Conservation (phyloP, 2,888 invertebrate species). For the Eudemis profundana region DNA sequence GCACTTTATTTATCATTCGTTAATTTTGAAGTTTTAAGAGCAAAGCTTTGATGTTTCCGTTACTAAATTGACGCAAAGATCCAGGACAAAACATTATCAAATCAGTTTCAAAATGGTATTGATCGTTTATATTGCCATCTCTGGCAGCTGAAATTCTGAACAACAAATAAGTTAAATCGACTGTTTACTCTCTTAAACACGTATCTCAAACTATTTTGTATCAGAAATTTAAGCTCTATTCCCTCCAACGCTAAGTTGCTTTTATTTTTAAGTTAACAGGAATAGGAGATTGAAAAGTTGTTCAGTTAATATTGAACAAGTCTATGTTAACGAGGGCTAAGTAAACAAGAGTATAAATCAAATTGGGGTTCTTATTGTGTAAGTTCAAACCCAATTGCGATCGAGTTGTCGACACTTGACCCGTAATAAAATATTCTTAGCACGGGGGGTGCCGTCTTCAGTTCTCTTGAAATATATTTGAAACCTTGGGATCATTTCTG, state of each 20-base stretch:
- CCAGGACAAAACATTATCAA: constrained; percentile 23
- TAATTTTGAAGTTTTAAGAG: background rate
- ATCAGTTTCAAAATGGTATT: constrained; percentile 31
- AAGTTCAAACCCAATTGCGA: constrained; percentile 36
- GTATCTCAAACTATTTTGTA: background rate
- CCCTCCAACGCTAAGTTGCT: background rate
- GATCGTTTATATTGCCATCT: constrained; percentile 26
- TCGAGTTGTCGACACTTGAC: constrained; percentile 36
- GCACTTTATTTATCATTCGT: too few relatives aligned
- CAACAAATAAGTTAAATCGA: constrained; percentile 30
- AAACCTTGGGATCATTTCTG: background rate
- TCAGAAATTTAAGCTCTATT: background rate
- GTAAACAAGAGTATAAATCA: constrained; percentile 44
- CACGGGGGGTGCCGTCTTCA: constrained; percentile 11
- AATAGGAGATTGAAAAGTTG: background rate
- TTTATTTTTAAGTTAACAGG: background rate
- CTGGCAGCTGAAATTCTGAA: constrained; percentile 29
- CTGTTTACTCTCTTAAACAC: constrained; percentile 2
- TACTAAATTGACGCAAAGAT: constrained; percentile 1
- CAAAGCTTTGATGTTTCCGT: constrained; percentile 15
- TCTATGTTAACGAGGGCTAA: constrained; percentile 28
- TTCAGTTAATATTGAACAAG: constrained; percentile 29
- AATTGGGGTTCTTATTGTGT: constrained; percentile 36
- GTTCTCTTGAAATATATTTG: too few relatives aligned
- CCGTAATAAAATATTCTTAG: constrained; percentile 30